These are phyloP conservation scores for Burhinus oedicnemus DNA, from an alignment of 2,113 vertebrate genomes.

Conservation along the genomic window DNA sequence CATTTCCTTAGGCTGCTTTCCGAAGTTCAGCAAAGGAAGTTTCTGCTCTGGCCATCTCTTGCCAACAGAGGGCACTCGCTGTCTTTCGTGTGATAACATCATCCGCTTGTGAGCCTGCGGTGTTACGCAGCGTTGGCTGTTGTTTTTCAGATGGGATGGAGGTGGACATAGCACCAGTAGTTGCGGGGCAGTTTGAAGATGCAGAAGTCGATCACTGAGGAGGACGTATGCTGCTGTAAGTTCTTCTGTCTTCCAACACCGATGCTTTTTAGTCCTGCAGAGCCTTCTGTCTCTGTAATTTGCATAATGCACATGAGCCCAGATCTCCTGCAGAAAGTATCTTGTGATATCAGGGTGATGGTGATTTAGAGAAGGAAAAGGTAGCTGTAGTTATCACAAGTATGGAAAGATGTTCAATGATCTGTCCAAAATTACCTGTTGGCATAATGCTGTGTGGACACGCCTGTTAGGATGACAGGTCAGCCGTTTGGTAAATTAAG, in stretches of 20 bases:
- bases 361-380: not conserved
- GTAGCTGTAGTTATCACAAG: not conserved
- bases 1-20: not conserved
- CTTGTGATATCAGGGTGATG: not conserved
- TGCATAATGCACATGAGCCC: not conserved
- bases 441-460: fast-evolving
- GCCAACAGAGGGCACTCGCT: conserved; percentile 28
- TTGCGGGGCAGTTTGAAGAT: conserved; percentile 95
- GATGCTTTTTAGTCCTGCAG: not conserved
- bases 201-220: conserved; percentile 95
- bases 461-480: not conserved
- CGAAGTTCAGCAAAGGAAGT: not conserved
- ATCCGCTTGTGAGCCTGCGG: fast-evolving
- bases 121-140: fast-evolving
- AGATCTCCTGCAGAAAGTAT: not conserved
- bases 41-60: not conserved
- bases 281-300: not conserved
- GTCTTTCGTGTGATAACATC: not conserved
- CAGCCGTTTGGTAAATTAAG: not conserved
- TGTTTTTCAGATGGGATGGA: conserved; percentile 91
- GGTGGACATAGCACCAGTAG: conserved; percentile 84
- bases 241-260: not conserved
- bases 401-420: not conserved
- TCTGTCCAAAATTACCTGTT: not conserved
- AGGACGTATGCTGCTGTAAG: conserved; percentile 20